Percentiles rank a stretch among this genome's conserved stretches.
Conservation (phyloP, 2,113 vertebrate species). For the Oenanthe oenanthe region DNA sequence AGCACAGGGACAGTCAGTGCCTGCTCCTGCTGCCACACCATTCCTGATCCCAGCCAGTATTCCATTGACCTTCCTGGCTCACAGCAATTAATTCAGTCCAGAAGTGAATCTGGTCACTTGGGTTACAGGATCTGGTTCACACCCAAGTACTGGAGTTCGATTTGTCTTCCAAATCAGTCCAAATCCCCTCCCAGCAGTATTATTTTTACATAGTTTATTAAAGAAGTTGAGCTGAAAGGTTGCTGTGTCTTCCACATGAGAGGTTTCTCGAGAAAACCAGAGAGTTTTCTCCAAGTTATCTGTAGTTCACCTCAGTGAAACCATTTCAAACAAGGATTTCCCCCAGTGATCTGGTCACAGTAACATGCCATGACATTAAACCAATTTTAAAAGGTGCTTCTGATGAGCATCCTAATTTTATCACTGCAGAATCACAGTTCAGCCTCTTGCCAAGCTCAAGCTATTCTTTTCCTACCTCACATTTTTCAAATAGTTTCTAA, state of each 20-base stretch:
- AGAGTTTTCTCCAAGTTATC: neutral
- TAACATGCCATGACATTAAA: neutral
- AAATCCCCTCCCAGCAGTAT: neutral
- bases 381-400: neutral
- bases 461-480: neutral
- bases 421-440: neutral
- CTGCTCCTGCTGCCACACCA: neutral
- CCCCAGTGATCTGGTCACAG: neutral
- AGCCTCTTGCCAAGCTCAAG: neutral
- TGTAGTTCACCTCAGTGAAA: neutral
- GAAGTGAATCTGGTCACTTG: neutral
- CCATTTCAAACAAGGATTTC: neutral
- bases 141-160: rapidly evolving
- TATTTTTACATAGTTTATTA: neutral
- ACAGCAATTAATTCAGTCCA: neutral
- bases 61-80: neutral
- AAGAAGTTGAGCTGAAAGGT: neutral
- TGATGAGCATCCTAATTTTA: neutral
- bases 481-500: slow-evolving; percentile 37
- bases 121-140: neutral
- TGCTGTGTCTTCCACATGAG: neutral
- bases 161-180: neutral
- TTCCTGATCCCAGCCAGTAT: neutral
- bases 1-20: neutral
- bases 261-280: neutral